Evolutionary conservation across 2,888 invertebrate species (phyloP).

Genomic region (Tubulanus polymorphus): DNA sequence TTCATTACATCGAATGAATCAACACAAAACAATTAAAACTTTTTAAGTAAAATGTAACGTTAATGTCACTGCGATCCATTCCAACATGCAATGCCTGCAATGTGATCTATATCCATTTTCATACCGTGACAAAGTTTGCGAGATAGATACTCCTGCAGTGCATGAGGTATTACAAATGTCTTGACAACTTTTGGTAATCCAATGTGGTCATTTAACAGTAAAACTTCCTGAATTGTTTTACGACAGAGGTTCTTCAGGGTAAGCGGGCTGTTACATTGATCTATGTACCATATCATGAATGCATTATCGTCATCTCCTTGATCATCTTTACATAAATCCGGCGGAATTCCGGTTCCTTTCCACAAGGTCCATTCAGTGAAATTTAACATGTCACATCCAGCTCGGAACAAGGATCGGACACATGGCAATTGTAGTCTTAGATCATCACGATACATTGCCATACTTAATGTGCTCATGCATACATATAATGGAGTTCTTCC

Average conservation of each 20-base stretch:
- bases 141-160: slow-evolving; percentile 41
- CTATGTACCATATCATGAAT: slow-evolving; percentile 44
- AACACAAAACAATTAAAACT: too few relatives aligned
- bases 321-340: slow-evolving; percentile 27
- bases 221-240: slow-evolving; percentile 45
- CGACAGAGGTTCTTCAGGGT: slow-evolving; percentile 50
- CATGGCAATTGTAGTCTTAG: slow-evolving; percentile 47
- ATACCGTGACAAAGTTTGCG: slow-evolving; percentile 41
- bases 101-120: too few relatives aligned
- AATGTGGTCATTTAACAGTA: slow-evolving; percentile 29
- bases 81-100: too few relatives aligned
- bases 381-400: slow-evolving; percentile 53
- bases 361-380: slow-evolving; percentile 51
- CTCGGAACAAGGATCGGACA: slow-evolving; percentile 42
- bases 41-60: too few relatives aligned
- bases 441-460: slow-evolving; percentile 50
- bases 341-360: slow-evolving; percentile 49
- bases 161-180: slow-evolving; percentile 44
- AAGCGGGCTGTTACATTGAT: slow-evolving; percentile 40
- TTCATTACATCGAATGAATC: too few relatives aligned
- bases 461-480: slow-evolving; percentile 49
- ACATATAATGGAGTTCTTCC: slow-evolving; percentile 50
- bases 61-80: too few relatives aligned
- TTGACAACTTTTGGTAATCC: slow-evolving; percentile 36
- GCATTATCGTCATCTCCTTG: slow-evolving; percentile 36